Conservation (phyloP, 2,113 vertebrate species). For the Gallinago undulata region DNA sequence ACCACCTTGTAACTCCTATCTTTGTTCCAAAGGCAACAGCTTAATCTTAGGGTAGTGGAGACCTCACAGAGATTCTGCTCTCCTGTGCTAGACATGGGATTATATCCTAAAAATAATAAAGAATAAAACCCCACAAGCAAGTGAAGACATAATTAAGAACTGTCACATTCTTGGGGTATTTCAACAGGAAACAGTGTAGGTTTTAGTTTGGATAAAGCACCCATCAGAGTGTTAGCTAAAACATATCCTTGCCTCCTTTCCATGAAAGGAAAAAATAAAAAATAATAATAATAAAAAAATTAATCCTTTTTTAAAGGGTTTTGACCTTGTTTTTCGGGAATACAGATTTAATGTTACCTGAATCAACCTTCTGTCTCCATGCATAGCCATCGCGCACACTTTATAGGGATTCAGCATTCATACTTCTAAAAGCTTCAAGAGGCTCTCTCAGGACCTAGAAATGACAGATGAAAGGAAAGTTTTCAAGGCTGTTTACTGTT, state of each 20-base stretch:
- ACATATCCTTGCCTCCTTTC: neutral
- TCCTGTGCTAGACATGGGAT: neutral
- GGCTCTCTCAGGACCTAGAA: neutral
- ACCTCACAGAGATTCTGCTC: neutral
- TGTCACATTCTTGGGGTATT: neutral
- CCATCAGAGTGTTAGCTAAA: neutral
- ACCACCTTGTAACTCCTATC: neutral
- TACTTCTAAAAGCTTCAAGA: neutral
- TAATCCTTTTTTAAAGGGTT: neutral
- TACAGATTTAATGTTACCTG: neutral
- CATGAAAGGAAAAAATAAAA: neutral
- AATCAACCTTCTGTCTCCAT: neutral
- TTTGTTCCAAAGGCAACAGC: neutral
- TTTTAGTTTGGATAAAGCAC: neutral
- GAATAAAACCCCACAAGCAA: neutral
- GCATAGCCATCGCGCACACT: neutral
- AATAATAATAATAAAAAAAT: too few relatives aligned
- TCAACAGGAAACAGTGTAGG: neutral
- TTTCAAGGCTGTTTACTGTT: neutral
- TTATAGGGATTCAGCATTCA: neutral
- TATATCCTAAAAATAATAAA: neutral
- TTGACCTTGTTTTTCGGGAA: neutral
- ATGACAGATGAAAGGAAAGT: neutral
- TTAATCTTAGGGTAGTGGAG: neutral
- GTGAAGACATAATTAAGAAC: neutral